A percentile compares a stretch with the other conserved stretches of the same genome.
Evolutionary conservation across 2,797 vertebrate species (phyloP).

Genomic region (Crenuchus spilurus): DNA sequence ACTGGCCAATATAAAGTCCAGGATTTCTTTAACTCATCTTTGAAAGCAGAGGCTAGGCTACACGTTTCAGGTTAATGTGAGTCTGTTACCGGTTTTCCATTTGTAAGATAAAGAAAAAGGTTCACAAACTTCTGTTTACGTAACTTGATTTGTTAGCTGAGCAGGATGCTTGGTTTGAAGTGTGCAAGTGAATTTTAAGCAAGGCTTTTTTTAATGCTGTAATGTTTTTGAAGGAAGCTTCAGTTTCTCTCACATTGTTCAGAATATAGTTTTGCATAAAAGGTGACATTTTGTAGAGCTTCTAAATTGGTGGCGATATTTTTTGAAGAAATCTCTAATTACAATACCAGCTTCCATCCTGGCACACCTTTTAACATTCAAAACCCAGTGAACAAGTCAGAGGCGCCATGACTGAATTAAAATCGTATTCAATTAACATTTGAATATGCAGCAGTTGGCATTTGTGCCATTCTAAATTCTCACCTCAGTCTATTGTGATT

Average conservation of each 20-base stretch:
- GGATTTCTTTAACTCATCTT: no score
- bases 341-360: background rate
- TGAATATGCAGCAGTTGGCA: conserved; percentile 39
- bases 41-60: no score
- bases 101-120: no score
- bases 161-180: no score
- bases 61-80: no score
- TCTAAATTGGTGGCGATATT: background rate
- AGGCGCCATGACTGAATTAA: conserved; percentile 17
- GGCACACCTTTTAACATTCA: conserved; percentile 11
- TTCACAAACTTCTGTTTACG: no score
- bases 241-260: no score
- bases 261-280: conserved; percentile 14
- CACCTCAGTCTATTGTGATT: conserved; percentile 19
- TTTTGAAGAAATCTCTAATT: conserved; percentile 5
- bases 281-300: conserved; percentile 8
- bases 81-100: no score
- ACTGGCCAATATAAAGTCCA: conserved; percentile 55
- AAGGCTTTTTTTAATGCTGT: background rate
- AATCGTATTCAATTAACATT: conserved; percentile 38
- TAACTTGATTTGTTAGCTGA: no score
- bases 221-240: background rate
- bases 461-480: conserved; percentile 41
- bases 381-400: background rate
- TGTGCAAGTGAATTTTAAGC: no score